Evolutionary conservation across 2,113 vertebrate genomes (phyloP).

Genomic region (Eulacestoma nigropectus): DNA sequence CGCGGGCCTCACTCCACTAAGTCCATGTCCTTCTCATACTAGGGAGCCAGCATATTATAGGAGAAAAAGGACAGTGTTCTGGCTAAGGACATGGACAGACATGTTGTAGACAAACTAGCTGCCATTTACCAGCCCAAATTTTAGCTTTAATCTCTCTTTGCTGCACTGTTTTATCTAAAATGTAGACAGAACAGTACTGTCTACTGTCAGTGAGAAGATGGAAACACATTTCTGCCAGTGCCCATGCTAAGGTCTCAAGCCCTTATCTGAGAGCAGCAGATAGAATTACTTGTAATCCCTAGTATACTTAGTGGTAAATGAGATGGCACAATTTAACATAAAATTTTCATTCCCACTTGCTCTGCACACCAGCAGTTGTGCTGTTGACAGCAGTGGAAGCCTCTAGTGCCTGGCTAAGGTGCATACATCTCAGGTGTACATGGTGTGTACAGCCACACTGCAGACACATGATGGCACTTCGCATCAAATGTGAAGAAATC

Average conservation of each 20-base stretch:
- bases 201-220: neutral
- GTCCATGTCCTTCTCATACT: neutral
- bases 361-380: neutral
- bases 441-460: neutral
- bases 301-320: neutral
- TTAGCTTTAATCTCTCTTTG: neutral
- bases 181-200: neutral
- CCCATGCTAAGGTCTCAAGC: neutral
- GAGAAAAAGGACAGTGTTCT: neutral
- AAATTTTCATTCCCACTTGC: neutral
- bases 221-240: neutral
- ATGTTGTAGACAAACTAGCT: neutral
- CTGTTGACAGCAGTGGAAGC: neutral
- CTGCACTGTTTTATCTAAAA: neutral
- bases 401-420: neutral
- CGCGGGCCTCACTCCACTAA: neutral
- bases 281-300: neutral
- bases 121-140: neutral
- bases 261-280: neutral
- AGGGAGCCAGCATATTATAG: neutral
- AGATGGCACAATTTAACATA: neutral
- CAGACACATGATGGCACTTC: neutral
- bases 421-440: neutral
- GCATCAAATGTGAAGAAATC: neutral
- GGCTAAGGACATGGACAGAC: neutral